Base-by-base conservation (phyloP, 2,888 invertebrate genomes). In the Ellobium chinense region DNA sequence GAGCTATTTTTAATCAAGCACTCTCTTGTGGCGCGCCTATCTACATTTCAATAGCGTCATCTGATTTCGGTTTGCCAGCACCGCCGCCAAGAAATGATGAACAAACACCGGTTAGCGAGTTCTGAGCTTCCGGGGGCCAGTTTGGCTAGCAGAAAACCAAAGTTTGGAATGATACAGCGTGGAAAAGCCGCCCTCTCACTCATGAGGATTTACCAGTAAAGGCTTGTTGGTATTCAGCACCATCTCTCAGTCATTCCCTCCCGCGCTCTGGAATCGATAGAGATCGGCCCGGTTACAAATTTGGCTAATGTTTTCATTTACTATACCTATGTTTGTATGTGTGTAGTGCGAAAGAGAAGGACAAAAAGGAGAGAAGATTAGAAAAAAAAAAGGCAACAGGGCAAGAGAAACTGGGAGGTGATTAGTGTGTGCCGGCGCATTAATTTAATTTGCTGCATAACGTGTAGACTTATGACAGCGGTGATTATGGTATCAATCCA, bases 1-100 rank as follows among this genome's bases (percentile, higher is more conserved):
- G 37, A 60, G 1, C 4, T 37, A 37, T 12, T 27, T 69, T 69
- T 21, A 54, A 29, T 14, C 1, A 12, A 31, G 29, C 46, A n/a
- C 46, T 31, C 65, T 65, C 54, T 37, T 37, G 60, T 37, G 60
- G 24, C 31, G 27, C 21, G 4, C 29, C 14, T 7, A 58, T 72
- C 46, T 36, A 60, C 72, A 72, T n/a, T 24, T 58, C 58, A 72
- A 72, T 72, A 56, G 72, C 21, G 5, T 9, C n/a, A 37, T 58
- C 58, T 60, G 36, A 24, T 36, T 56, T 12, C 37, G 14, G 9
- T 56, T n/a, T 34, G 46, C 36, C 24, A 58, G 36, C 27, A 54
- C 27, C 24, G n/a, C 9, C 14, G 2, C 24, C 34, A 58, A 72
- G 37, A 60, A 72, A 21, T 27, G 24, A n/a, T 58, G 37, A 36